These are phyloP conservation scores for Sarcophaga bullata DNA, from an alignment of 1,140 invertebrate species.

Conservation along the genomic window DNA sequence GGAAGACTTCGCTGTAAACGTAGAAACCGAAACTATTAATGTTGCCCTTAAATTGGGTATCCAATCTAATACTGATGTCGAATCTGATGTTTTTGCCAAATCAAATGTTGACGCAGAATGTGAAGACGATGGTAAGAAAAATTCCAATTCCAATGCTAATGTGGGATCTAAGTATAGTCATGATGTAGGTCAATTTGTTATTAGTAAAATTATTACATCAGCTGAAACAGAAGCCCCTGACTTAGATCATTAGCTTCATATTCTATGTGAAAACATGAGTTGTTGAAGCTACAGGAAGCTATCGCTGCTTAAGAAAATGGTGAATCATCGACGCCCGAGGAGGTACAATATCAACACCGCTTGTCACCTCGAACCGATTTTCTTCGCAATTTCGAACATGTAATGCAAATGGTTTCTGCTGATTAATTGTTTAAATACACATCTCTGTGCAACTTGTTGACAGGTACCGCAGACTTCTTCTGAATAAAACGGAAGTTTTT, in stretches of 20 bases:
- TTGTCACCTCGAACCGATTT: not conserved
- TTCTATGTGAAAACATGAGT: not conserved
- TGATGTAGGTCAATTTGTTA: too few species aligned
- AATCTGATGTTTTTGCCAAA: too few species aligned
- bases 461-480: not conserved
- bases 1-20: too few species aligned
- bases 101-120: too few species aligned
- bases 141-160: too few species aligned
- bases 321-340: not conserved
- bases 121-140: too few species aligned
- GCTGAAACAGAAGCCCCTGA: not conserved
- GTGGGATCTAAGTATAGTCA: not conserved
- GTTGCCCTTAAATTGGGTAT: too few species aligned
- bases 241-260: not conserved
- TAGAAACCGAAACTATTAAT: too few species aligned
- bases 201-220: too few species aligned
- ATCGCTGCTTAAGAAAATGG: not conserved
- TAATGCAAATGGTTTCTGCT: not conserved
- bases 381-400: too few species aligned
- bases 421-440: not conserved
- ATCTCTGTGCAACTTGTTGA: not conserved
- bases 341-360: not conserved
- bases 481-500: not conserved
- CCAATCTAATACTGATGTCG: too few species aligned
- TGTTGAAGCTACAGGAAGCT: not conserved